A percentile compares a stretch with the other conserved stretches of the same genome.
Evolutionary conservation across 2,797 vertebrate genomes (phyloP).

Genomic region (Aeoliscus strigatus): DNA sequence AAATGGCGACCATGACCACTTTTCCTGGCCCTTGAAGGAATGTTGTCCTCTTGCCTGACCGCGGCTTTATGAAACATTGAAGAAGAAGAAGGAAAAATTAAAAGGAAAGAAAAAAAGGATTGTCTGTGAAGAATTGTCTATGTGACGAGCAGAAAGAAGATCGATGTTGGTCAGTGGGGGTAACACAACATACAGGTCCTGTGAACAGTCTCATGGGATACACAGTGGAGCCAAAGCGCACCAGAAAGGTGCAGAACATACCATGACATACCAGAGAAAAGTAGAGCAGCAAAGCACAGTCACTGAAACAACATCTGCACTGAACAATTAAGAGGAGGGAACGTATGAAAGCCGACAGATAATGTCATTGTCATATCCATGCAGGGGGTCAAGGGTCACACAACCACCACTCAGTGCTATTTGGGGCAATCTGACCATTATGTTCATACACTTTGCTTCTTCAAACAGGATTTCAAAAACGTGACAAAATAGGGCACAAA

Average conservation of each 20-base stretch:
- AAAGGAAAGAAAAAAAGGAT: slow-evolving; percentile 18
- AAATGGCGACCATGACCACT: slow-evolving; percentile 98
- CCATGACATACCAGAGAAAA: slow-evolving; percentile 21
- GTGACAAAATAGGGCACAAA: neutral
- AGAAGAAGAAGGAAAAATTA: too few relatives aligned
- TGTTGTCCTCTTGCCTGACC: slow-evolving; percentile 79
- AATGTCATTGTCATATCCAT: slow-evolving; percentile 35
- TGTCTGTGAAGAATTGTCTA: too few relatives aligned
- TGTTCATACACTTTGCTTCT: neutral
- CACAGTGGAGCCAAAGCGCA: slow-evolving; percentile 7
- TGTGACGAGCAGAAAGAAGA: neutral
- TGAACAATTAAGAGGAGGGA: slow-evolving; percentile 17
- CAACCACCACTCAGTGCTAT: slow-evolving; percentile 4
- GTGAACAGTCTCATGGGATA: slow-evolving; percentile 1
- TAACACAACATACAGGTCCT: neutral
- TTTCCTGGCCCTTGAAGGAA: slow-evolving; percentile 95
- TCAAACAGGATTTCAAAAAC: neutral
- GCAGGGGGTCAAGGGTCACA: slow-evolving; percentile 30
- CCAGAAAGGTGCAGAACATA: slow-evolving; percentile 30
- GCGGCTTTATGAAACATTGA: slow-evolving; percentile 81
- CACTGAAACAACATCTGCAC: slow-evolving; percentile 23
- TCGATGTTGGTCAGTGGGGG: neutral
- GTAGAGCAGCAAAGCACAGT: slow-evolving; percentile 6
- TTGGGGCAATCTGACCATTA: neutral
- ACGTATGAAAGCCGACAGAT: slow-evolving; percentile 33